Percentiles rank a stretch among this genome's conserved stretches.
Conservation (phyloP, 2,113 vertebrate species). For the Varanus komodoensis region DNA sequence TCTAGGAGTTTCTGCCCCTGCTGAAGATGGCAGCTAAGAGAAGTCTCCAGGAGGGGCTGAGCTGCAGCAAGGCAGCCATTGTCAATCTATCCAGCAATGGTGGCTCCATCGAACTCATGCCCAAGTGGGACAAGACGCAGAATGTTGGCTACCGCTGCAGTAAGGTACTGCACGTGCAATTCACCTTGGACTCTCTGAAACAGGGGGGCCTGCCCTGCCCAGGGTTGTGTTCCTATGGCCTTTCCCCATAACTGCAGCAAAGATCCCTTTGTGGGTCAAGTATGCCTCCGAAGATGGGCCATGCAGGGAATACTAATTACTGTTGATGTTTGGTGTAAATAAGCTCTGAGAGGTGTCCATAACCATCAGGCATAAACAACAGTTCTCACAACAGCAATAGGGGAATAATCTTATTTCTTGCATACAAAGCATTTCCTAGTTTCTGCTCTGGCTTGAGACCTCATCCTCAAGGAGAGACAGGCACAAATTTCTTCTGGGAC, state of each 20-base stretch:
- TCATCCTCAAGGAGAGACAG: too few relatives aligned
- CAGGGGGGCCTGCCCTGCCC: not conserved
- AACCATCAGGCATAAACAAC: too few relatives aligned
- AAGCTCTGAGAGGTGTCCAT: too few relatives aligned
- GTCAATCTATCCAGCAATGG: not conserved
- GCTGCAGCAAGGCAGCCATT: not conserved
- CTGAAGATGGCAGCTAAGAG: not conserved
- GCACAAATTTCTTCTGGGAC: too few relatives aligned
- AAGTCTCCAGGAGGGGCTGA: not conserved
- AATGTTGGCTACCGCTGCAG: not conserved
- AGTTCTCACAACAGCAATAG: too few relatives aligned
- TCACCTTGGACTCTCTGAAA: not conserved
- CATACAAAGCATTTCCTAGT: too few relatives aligned
- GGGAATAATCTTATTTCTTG: too few relatives aligned
- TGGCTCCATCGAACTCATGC: not conserved
- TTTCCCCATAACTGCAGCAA: not conserved
- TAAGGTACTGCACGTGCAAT: not conserved
- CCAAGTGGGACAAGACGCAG: fast-evolving
- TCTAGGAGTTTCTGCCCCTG: not conserved
- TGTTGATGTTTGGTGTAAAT: too few relatives aligned
- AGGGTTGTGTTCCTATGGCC: not conserved
- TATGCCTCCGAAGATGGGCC: too few relatives aligned
- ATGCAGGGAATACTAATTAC: too few relatives aligned
- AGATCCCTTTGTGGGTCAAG: too few relatives aligned
- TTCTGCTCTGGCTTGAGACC: too few relatives aligned